A percentile compares a stretch with the other conserved stretches of the same genome.
phyloP scores from a whole-genome alignment of 23 tunicate species.

The Oikopleura dioica region DNA sequence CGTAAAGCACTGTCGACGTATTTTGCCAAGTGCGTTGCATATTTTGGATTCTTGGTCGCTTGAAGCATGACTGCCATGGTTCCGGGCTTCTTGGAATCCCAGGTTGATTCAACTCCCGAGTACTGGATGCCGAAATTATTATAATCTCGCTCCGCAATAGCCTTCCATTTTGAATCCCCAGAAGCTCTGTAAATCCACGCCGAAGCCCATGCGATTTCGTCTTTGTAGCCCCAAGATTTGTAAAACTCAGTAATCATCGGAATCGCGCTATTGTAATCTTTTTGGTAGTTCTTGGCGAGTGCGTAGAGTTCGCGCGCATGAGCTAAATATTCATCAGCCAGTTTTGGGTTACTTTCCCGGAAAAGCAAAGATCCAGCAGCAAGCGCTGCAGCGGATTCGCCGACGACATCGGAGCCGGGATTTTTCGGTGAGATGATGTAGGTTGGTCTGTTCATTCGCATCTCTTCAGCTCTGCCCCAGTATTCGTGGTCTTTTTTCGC shows the following conservation, averaged over 20 bases:
- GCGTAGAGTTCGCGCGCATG: not conserved
- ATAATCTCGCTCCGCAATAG: not conserved
- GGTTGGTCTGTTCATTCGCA: conserved; percentile 52
- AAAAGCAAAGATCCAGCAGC: conserved; percentile 72
- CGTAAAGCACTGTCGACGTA: not conserved
- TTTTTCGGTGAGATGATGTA: conserved; percentile 32
- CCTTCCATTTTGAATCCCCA: conserved; percentile 9
- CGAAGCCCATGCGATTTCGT: conserved; percentile 94
- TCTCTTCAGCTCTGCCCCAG: conserved; percentile 90
- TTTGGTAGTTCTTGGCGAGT: not conserved
- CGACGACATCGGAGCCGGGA: conserved; percentile 82
- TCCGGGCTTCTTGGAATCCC: not conserved
- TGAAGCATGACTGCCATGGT: not conserved
- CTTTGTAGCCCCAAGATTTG: conserved; percentile 38
- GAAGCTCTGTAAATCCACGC: conserved; percentile 75
- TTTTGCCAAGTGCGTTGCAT: not conserved
- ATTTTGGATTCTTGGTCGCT: not conserved
- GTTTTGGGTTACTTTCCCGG: conserved; percentile 23
- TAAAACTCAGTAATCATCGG: not conserved
- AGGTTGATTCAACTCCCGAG: not conserved
- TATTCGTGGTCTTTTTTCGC: conserved; percentile 55
- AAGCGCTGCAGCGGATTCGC: conserved; percentile 89
- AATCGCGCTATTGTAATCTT: not conserved
- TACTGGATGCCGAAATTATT: not conserved
- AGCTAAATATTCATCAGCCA: conserved; percentile 18